Base-by-base conservation (phyloP, 2,888 invertebrate species). In the Diaperis boleti region DNA sequence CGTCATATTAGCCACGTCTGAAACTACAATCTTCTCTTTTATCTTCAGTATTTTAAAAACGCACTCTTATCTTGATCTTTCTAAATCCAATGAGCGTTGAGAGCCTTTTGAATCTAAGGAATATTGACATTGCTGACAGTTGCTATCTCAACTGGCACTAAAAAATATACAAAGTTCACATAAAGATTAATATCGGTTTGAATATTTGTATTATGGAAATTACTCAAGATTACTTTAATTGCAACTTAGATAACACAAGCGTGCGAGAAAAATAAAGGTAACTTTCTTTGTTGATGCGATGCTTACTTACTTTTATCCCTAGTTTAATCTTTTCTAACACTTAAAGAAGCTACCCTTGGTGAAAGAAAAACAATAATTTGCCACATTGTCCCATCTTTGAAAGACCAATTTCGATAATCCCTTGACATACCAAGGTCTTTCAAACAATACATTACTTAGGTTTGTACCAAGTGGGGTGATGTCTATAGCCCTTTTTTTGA, bases 1-100 rank as follows among this genome's bases (percentile, higher is more conserved):
- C 44, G 56, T 56, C 56, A 56, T 56, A 54, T 54, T 54, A 54
- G 26, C 41, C 41, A 22, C 42, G 41, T 42, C 41, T 52, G 26
- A 17, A 31, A 13, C 31, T 29, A 8, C 29, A 41, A 54, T 54
- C 54, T 54, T 37, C n/a, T n/a, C 26, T 54, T 54, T 54, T 42
- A 54, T 54, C 54, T 54, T 41, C 52, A 52, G 17, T 37, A n/a
- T 37, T 33, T 52, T 52, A 39, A 20, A 52, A 52, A 52, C 37
- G 37, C n/a, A 37, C 22, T 52, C 17, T 52, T 52, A 52, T 52
- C 52, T 22, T 20, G 52, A 52, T 52, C 45, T 29, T 26, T 13
- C 18, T 39, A 26, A 39, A 52, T 18, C 52, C 52, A 52, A 52
- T 39, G 8, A 8, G 39, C 13, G 37, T 15, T 45, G 26, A 29